These are phyloP conservation scores for Achlya flavicornis DNA, from an alignment of 2,888 invertebrate species.

Conservation along the genomic window DNA sequence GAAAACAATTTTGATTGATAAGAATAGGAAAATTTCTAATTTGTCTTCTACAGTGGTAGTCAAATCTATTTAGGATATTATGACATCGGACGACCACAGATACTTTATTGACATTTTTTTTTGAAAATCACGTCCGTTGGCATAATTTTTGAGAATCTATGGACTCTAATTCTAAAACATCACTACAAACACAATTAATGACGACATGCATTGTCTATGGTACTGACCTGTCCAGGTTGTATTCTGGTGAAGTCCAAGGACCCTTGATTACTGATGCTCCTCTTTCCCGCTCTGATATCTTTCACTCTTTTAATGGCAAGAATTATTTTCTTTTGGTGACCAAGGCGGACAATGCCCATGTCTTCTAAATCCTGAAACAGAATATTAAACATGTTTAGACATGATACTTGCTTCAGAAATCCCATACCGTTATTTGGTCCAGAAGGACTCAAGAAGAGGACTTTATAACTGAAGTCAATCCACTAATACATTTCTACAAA, in stretches of 20 bases:
- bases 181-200: constrained; percentile 65
- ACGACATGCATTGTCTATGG: constrained; percentile 30
- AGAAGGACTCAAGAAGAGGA: no score
- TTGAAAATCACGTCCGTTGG: constrained; percentile 49
- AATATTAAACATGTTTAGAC: constrained; percentile 1
- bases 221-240: constrained; percentile 79
- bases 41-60: constrained; percentile 45
- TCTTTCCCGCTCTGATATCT: constrained; percentile 94
- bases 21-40: constrained; percentile 43
- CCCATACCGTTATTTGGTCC: no score
- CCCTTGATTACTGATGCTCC: constrained; percentile 83
- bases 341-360: constrained; percentile 95
- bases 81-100: constrained; percentile 49
- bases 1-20: constrained; percentile 49
- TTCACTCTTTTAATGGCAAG: constrained; percentile 98
- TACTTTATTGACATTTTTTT: constrained; percentile 10
- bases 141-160: constrained; percentile 45
- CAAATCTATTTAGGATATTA: constrained; percentile 43
- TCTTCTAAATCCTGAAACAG: constrained; percentile 93
- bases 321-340: constrained; percentile 99
- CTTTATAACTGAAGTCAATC: no score
- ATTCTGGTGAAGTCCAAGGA: constrained; percentile 76
- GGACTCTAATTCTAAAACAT: constrained; percentile 73
- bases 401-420: not conserved
- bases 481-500: no score